Base-by-base conservation (phyloP, 2,888 invertebrate species). In the Nudaria mundana region DNA sequence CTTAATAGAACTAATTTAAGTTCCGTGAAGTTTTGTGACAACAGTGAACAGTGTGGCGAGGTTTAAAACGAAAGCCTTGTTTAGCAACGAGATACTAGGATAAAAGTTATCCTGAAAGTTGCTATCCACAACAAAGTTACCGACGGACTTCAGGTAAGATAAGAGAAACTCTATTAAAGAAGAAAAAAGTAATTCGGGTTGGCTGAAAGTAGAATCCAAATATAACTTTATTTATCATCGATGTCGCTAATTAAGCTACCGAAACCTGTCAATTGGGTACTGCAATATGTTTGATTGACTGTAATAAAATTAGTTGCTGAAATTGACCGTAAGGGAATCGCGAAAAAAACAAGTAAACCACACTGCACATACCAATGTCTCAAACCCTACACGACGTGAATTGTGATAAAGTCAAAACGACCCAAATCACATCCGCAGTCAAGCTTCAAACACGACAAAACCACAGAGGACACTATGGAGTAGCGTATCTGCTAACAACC, bases 101-200 rank as follows among this genome's bases (percentile, higher is more conserved):
- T 75, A 77, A 78, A 81, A 81, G 73, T 77, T 79, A 73, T 75
- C 76, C 69, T 63, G 67, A 62, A 76, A 75, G 69, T 77, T 68
- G 56, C 56, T 57, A 56, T 18, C 18, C 18, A 64, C 77, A 73
- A 76, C 80, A 74, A 81, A 83, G 76, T 81, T 80, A 56, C 57
- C 63, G 65, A 77, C 78, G 71, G 77, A 77, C 56, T 56, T 8
- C 77, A 78, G 81, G 80, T 81, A 57, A 74, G 75, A 77, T 76
- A 76, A 76, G 67, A 66, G 55, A 78, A 83, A 80, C 76, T 81
- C 77, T 73, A 79, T 81, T 81, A 81, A 76, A 71, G 59, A 71
- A 72, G 63, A 61, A 76, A 81, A 81, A 80, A 77, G 81, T 76
- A 76, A 79, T 78, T 71, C 47, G 71, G 65, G 55, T 50, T 59